A percentile compares a stretch with the other conserved stretches of the same genome.
Conservation (phyloP, 2,888 invertebrate species). For the Melolontha melolontha region DNA sequence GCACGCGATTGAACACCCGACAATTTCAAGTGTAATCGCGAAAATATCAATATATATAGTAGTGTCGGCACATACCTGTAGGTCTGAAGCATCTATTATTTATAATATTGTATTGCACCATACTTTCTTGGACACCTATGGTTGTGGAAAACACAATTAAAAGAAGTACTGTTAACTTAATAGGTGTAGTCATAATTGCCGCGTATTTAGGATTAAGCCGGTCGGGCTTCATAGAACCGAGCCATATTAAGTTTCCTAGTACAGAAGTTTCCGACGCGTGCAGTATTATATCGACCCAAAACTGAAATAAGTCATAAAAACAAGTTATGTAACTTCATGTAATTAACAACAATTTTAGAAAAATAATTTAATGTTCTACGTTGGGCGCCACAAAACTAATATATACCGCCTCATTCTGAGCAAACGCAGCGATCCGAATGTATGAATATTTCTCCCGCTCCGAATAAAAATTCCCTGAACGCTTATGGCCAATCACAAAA, state of each 20-base stretch:
- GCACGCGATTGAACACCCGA: too few species aligned
- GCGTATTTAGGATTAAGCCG: conserved; percentile 35
- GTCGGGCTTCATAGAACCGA: conserved; percentile 41
- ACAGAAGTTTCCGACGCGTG: conserved; percentile 34
- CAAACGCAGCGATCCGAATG: too few species aligned
- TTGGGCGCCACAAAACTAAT: too few species aligned
- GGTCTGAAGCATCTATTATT: conserved; percentile 50
- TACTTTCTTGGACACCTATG: conserved; percentile 23
- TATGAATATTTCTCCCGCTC: too few species aligned
- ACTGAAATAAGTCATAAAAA: conserved; percentile 25
- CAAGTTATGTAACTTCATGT: too few species aligned
- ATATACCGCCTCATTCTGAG: too few species aligned
- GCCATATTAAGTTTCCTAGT: conserved; percentile 35
- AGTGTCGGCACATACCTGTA: conserved; percentile 57
- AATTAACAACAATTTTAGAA: too few species aligned
- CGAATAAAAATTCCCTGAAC: too few species aligned
- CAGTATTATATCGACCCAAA: conserved; percentile 36
- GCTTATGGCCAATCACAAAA: too few species aligned
- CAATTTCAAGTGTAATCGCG: too few species aligned
- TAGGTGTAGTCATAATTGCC: conserved; percentile 25
- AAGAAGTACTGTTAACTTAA: conserved; percentile 21
- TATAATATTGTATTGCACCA: conserved; percentile 4
- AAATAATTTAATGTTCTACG: too few species aligned
- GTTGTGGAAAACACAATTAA: conserved; percentile 16
- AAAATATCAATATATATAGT: too few species aligned